A percentile compares a stretch with the other conserved stretches of the same genome.
These are phyloP conservation scores for Neoascia interrupta DNA, from an alignment of 2,888 invertebrate species.

Conservation along the genomic window DNA sequence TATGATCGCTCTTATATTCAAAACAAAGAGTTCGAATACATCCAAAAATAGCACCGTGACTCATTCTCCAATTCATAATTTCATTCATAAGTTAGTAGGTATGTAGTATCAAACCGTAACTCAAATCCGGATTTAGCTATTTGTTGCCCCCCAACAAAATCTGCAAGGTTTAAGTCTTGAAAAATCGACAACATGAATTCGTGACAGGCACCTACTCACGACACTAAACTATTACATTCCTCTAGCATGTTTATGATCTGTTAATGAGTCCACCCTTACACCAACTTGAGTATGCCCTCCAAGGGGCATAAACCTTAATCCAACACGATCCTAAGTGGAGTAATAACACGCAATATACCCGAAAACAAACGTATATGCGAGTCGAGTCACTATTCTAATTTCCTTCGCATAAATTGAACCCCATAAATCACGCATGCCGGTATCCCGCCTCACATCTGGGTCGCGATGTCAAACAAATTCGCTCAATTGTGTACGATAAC, in stretches of 20 bases:
- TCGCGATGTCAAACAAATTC: slow-evolving; percentile 43
- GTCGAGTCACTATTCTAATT: too few species aligned
- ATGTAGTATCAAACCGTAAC: background rate
- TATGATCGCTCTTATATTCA: too few species aligned
- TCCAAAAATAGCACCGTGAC: too few species aligned
- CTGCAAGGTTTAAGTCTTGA: background rate
- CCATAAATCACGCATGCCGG: too few species aligned
- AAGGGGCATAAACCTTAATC: slow-evolving; percentile 19
- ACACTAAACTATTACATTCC: slow-evolving; percentile 24
- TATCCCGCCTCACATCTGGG: background rate
- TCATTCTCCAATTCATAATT: too few species aligned
- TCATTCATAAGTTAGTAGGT: slow-evolving; percentile 16
- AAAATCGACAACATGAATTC: slow-evolving; percentile 8
- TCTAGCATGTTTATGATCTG: slow-evolving; percentile 35
- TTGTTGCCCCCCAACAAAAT: background rate
- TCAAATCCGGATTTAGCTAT: slow-evolving; percentile 1
- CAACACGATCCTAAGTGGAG: slow-evolving; percentile 42
- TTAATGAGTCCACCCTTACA: slow-evolving; percentile 38
- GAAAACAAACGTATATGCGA: slow-evolving; percentile 27
- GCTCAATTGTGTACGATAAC: slow-evolving; percentile 45
- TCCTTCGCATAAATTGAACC: too few species aligned
- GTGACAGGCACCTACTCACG: slow-evolving; percentile 47
- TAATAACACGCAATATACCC: slow-evolving; percentile 44
- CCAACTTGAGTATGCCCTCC: slow-evolving; percentile 7
- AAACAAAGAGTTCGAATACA: too few species aligned